A percentile compares a stretch with the other conserved stretches of the same genome.
These are phyloP conservation scores for Xiphorhynchus erythropygius DNA, from an alignment of 2,797 vertebrate species.

Conservation along the genomic window DNA sequence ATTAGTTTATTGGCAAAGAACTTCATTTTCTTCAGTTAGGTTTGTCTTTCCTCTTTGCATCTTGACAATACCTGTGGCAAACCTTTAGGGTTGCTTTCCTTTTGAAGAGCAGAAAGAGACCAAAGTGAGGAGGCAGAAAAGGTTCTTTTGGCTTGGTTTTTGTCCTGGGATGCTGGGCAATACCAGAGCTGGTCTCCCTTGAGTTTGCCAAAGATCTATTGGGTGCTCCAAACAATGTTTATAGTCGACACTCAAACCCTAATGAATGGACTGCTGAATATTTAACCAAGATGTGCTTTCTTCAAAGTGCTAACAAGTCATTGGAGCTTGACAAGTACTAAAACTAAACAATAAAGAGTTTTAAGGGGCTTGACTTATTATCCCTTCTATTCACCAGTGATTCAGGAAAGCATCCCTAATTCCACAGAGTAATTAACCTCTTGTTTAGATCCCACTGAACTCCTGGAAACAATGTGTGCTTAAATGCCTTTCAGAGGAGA, in stretches of 20 bases:
- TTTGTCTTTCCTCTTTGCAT: neutral
- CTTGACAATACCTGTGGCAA: neutral
- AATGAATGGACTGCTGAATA: constrained; percentile 55
- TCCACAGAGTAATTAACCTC: constrained; percentile 39
- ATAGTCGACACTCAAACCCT: neutral
- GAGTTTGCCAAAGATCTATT: neutral
- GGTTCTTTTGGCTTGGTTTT: neutral
- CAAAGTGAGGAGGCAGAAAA: neutral
- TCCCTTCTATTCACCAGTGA: neutral
- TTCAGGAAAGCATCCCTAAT: constrained; percentile 36
- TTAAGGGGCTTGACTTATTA: constrained; percentile 34
- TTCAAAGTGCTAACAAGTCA: constrained; percentile 22
- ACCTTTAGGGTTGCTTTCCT: neutral
- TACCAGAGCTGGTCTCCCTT: neutral
- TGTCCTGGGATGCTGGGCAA: neutral
- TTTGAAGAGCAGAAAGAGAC: neutral
- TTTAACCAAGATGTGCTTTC: constrained; percentile 44
- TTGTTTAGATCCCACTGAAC: constrained; percentile 18
- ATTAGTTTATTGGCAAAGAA: neutral
- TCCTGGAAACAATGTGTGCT: neutral
- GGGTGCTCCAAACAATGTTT: constrained; percentile 4
- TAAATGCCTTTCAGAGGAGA: neutral
- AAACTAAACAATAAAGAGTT: constrained; percentile 37
- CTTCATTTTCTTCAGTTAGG: neutral
- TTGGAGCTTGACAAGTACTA: constrained; percentile 43